These are phyloP conservation scores for Platichthys stellatus DNA, from an alignment of 2,113 vertebrate species.

Conservation along the genomic window DNA sequence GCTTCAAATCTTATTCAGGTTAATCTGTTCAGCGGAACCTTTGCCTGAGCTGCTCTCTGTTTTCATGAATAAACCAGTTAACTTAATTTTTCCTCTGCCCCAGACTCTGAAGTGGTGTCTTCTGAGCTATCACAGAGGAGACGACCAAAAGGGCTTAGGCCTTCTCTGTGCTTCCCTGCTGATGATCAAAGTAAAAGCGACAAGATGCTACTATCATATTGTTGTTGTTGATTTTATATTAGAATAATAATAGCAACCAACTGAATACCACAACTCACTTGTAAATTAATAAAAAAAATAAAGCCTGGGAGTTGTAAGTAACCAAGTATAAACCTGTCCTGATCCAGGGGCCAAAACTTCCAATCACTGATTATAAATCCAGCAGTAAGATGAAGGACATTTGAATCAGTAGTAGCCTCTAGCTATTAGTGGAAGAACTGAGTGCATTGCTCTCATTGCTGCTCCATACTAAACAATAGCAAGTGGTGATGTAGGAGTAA, in stretches of 20 bases:
- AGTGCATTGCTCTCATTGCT: no score
- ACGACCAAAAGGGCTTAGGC: background rate
- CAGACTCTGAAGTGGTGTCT: background rate
- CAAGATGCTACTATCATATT: background rate
- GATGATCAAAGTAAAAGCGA: background rate
- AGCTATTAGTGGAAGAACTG: no score
- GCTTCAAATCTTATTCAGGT: conserved; percentile 15
- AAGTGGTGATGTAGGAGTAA: no score
- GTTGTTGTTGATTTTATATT: background rate
- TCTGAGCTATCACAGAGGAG: background rate
- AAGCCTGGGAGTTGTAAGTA: no score
- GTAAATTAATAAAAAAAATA: no score
- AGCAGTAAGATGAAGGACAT: no score
- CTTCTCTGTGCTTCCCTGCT: background rate
- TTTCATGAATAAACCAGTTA: conserved; percentile 51
- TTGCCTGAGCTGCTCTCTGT: conserved; percentile 12
- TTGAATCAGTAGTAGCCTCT: no score
- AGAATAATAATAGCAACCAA: background rate
- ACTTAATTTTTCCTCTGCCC: conserved; percentile 19
- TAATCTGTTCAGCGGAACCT: conserved; percentile 26
- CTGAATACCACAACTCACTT: background rate
- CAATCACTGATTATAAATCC: no score
- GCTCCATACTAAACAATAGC: no score
- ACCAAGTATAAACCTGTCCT: no score
- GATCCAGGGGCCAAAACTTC: no score